These are phyloP conservation scores for Apteryx mantelli DNA, from an alignment of 2,113 vertebrate genomes.

Conservation along the genomic window DNA sequence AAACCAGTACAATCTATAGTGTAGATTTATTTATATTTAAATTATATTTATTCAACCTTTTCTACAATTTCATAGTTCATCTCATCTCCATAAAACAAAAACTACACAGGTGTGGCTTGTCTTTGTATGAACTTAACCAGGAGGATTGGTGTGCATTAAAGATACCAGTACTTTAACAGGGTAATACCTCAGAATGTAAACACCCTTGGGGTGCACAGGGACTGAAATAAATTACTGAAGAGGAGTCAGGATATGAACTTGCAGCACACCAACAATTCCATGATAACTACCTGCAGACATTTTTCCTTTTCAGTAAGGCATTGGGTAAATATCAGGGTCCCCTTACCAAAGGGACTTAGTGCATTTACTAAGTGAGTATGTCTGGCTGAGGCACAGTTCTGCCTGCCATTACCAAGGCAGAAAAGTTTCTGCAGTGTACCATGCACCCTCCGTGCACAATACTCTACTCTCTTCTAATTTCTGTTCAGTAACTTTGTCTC, in stretches of 20 bases:
- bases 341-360: not conserved
- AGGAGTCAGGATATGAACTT: not conserved
- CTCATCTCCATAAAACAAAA: not conserved
- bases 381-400: not conserved
- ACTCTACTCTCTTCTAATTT: not conserved
- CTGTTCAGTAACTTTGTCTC: not conserved
- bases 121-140: not conserved
- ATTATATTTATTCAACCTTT: not conserved
- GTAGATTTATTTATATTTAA: too few species aligned
- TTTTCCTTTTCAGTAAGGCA: not conserved
- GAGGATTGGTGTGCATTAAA: not conserved
- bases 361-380: not conserved
- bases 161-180: not conserved
- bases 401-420: not conserved
- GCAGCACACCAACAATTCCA: accelerated
- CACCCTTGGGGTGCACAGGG: not conserved
- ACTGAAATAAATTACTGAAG: not conserved
- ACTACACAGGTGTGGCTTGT: not conserved
- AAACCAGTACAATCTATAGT: accelerated
- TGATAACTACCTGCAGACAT: not conserved
- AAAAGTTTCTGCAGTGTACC: not conserved
- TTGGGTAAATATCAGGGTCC: not conserved
- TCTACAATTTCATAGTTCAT: not conserved
- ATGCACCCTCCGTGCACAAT: not conserved
- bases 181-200: not conserved